Evolutionary conservation across 2,797 vertebrate species (phyloP).

Genomic region (Thalassophryne amazonica): DNA sequence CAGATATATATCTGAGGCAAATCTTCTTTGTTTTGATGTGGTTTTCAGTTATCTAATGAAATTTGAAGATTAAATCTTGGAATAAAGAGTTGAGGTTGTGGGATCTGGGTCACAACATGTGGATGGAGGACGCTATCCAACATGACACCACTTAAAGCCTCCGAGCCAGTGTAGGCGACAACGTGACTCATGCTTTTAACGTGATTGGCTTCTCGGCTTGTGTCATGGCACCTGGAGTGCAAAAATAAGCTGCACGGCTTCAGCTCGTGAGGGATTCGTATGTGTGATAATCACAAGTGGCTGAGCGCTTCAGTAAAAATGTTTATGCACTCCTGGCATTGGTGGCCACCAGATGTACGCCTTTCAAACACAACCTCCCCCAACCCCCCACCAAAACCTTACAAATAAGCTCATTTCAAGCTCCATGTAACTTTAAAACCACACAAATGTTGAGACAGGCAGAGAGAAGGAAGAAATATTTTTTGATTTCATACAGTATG

Average conservation of each 20-base stretch:
- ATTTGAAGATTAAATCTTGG: constrained; percentile 17
- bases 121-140: constrained; percentile 57
- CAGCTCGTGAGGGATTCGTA: constrained; percentile 13
- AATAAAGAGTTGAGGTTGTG: constrained; percentile 33
- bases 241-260: constrained; percentile 27
- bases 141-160: constrained; percentile 69
- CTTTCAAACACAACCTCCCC: too few relatives aligned
- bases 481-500: too few relatives aligned
- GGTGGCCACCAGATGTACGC: too few relatives aligned
- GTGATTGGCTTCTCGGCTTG: constrained; percentile 70
- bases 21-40: not conserved
- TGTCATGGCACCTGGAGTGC: constrained; percentile 72
- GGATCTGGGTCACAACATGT: constrained; percentile 67
- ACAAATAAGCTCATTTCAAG: too few relatives aligned
- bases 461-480: too few relatives aligned
- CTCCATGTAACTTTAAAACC: too few relatives aligned
- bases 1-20: not conserved
- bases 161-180: constrained; percentile 62
- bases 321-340: too few relatives aligned
- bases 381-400: too few relatives aligned
- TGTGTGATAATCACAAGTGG: too few relatives aligned
- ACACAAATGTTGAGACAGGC: too few relatives aligned
- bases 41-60: not conserved
- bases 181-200: constrained; percentile 73
- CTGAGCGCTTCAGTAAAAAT: too few relatives aligned